Evolutionary conservation across 2,797 vertebrate genomes (phyloP).

Genomic region (Corythornis leucogaster): DNA sequence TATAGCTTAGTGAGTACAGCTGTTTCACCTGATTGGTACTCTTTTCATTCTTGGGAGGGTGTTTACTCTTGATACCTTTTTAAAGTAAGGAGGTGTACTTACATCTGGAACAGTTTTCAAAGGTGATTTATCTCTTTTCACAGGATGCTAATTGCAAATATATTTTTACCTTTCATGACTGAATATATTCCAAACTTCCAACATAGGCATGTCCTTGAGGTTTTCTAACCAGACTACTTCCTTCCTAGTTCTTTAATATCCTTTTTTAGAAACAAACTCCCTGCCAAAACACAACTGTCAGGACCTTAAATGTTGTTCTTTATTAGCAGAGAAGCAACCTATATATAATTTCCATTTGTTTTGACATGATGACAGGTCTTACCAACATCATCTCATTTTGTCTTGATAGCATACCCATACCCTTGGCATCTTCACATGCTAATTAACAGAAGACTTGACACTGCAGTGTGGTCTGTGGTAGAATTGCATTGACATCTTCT

Average conservation of each 20-base stretch:
- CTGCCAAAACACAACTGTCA: background rate
- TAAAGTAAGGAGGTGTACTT: background rate
- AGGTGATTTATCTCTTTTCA: background rate
- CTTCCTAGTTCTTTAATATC: background rate
- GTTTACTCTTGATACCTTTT: background rate
- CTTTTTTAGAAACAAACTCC: background rate
- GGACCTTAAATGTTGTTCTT: background rate
- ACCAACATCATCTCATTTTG: background rate
- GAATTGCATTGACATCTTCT: conserved; percentile 62
- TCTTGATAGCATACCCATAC: background rate
- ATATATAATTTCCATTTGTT: conserved; percentile 16
- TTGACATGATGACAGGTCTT: background rate
- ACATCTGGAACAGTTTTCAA: background rate
- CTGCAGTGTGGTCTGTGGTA: conserved; percentile 12
- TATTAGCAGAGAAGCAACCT: conserved; percentile 21
- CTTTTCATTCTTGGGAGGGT: background rate
- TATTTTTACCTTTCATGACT: background rate
- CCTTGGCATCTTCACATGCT: background rate
- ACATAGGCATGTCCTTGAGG: background rate
- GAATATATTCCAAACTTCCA: background rate
- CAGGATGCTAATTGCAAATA: background rate
- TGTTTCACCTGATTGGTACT: background rate
- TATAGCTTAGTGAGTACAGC: background rate
- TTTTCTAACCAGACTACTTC: background rate
- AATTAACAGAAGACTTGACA: conserved; percentile 37